Evolutionary conservation across 2,888 invertebrate species (phyloP).

Genomic region (Anaspis maculata): DNA sequence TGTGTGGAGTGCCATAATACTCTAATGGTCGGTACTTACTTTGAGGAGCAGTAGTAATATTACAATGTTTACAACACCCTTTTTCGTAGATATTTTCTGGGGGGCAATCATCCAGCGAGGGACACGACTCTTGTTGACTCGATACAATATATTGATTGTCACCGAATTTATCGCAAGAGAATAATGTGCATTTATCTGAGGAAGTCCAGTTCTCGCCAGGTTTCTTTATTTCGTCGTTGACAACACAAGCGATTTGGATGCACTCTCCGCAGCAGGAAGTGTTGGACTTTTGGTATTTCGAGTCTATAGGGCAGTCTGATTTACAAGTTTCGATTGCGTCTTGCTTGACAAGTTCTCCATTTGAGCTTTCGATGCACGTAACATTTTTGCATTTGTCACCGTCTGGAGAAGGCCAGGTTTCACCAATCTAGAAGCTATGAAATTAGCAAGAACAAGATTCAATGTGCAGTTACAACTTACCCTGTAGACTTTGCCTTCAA

Average conservation of each 20-base stretch:
- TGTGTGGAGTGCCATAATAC: background rate
- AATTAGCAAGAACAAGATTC: no score
- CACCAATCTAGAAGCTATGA: no score
- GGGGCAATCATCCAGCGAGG: conserved; percentile 52
- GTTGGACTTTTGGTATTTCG: conserved; percentile 44
- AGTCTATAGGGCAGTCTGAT: conserved; percentile 48
- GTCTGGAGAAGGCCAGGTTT: conserved; percentile 33
- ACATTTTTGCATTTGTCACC: conserved; percentile 48
- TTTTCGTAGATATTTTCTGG: conserved; percentile 48
- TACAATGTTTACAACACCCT: conserved; percentile 63
- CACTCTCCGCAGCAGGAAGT: conserved; percentile 59
- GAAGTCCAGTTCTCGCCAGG: conserved; percentile 54
- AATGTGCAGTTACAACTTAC: no score
- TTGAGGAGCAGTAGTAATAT: conserved; percentile 45
- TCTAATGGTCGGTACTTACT: conserved; percentile 31
- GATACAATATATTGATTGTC: conserved; percentile 44
- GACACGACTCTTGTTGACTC: conserved; percentile 47
- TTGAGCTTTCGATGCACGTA: conserved; percentile 41
- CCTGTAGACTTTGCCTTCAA: conserved; percentile 43
- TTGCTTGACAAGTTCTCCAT: conserved; percentile 44
- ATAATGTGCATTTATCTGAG: conserved; percentile 53
- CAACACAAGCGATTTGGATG: conserved; percentile 52
- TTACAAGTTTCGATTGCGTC: conserved; percentile 49
- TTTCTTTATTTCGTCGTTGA: conserved; percentile 42
- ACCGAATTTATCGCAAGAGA: conserved; percentile 45